A percentile compares a stretch with the other conserved stretches of the same genome.
Conservation (phyloP, 2,888 invertebrate species). For the Xylota segnis region DNA sequence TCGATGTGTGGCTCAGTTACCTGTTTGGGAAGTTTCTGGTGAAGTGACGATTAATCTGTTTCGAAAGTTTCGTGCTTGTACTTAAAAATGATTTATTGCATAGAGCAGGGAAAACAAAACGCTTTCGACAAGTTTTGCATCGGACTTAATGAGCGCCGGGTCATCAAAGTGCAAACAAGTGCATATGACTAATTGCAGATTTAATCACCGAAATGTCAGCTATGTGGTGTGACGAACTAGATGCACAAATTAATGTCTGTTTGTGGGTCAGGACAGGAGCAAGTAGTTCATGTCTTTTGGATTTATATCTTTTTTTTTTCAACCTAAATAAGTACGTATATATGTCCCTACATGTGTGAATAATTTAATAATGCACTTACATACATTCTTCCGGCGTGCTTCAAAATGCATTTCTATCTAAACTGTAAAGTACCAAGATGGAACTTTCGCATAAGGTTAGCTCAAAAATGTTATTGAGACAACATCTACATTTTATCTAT, state of each 20-base stretch:
- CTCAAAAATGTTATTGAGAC: too few relatives aligned
- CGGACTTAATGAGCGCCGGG: conserved; percentile 24
- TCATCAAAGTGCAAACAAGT: conserved; percentile 55
- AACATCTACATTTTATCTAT: too few relatives aligned
- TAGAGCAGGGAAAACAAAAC: conserved; percentile 38
- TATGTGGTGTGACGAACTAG: conserved; percentile 43
- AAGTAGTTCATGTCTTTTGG: neutral
- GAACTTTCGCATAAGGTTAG: too few relatives aligned
- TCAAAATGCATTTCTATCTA: too few relatives aligned
- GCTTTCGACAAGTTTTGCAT: conserved; percentile 40
- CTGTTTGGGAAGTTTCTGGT: conserved; percentile 48
- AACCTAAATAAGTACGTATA: neutral
- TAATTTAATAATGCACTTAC: too few relatives aligned
- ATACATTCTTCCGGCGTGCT: too few relatives aligned
- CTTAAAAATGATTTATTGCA: conserved; percentile 69
- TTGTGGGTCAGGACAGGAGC: neutral
- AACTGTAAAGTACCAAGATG: too few relatives aligned
- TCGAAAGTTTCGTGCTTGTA: conserved; percentile 59
- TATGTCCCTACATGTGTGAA: too few relatives aligned
- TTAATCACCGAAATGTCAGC: conserved; percentile 31
- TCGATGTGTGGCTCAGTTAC: conserved; percentile 46
- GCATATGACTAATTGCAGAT: conserved; percentile 56
- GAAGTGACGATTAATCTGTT: conserved; percentile 69
- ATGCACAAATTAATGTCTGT: conserved; percentile 19
- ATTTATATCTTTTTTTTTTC: neutral